Base-by-base conservation (phyloP, 2,888 invertebrate genomes). In the Octodonta nipae region DNA sequence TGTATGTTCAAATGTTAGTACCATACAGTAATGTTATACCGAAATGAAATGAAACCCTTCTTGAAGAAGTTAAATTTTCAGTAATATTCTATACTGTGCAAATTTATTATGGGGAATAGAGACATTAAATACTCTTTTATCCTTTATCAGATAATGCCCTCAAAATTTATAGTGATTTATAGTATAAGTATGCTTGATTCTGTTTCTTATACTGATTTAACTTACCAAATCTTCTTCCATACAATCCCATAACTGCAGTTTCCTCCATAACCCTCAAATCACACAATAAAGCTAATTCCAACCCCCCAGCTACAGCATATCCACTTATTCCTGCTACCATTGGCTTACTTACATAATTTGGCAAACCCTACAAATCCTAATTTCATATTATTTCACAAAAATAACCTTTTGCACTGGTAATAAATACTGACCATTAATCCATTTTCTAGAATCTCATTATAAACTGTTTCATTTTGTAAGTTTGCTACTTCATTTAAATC, bases 221-320 rank as follows among this genome's bases (percentile, higher is more conserved):
- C n/a, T 49, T 60, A 75, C 89, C 92, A 64, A 88, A 89, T 54
- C 91, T 68, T 43, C 92, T 68, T 40, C 85, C 85, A 38, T 82
- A 77, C 41, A 86, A 82, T n/a, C 93, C 93, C 52, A 89, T 56
- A 1, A 83, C 64, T 1, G 93, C 83, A 0, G 77, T 79, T 26
- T 87, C 82, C 54, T 93, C 92, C 47, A 88, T 72, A 0, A 95
- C 72, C 28, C 93, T 69, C 15, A 93, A 59, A 58, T 96, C 95
- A 63, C 92, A 93, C 64, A 89, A 77, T 2, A 92, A 60, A 0
- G 93, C 85, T 37, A 96, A 64, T 58, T 95, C 93, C 36, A 95
- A 70, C 0, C 93, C 95, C 43, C 78, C 84, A 1, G 87, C 93
- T 2, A 92, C 84, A 4, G 89, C 85, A 58, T 81, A 89, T 0